Evolutionary conservation across 2,113 vertebrate genomes (phyloP), one percentile per base, ranked within the genome.

Genomic region (Campylomormyrus numenius): DNA sequence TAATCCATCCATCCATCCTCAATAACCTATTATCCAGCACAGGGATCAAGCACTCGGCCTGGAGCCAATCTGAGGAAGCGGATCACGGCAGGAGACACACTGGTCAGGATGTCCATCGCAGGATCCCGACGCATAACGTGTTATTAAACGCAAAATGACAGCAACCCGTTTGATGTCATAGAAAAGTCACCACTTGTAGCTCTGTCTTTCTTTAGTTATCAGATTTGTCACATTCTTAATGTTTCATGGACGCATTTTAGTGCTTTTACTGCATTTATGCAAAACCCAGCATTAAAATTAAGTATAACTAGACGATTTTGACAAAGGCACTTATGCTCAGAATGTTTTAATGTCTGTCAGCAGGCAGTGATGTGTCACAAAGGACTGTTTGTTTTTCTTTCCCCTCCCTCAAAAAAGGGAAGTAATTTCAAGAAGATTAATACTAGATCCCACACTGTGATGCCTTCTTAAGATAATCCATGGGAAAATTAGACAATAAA

Each of bases 401-500:
- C 77, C 45, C 48, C 48, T 52, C 50, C 17, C 3, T 35, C 27
- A 24, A 39, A 56, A 53, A 87, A 35, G n/a, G 50, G 53, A 87
- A 87, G 27, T 53, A 53, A 87, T 35, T 87, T 53, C 48, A 31
- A 19, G 13, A 87, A 35, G 27, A 35, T 35, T 48, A 87, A 56
- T 53, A 87, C 27, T 31, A 52, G 46, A 52, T 87, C 50, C n/a
- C 27, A 19, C 85, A 53, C 50, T 53, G 48, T 39, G 85, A 87
- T 35, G 49, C 50, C 48, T 52, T 53, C 50, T 52, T 87, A 53
- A 87, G 85, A 87, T 35, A 39, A 56, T 53, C 85, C 31, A 39
- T 39, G 85, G 49, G 27, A 87, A 87, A 87, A 87, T 87, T 52
- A 87, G 85, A 53, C 13, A 56, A 53, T 87, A 52, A 53, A 19